Base-by-base conservation (phyloP, 2,113 vertebrate species). In the Lasiurus borealis region DNA sequence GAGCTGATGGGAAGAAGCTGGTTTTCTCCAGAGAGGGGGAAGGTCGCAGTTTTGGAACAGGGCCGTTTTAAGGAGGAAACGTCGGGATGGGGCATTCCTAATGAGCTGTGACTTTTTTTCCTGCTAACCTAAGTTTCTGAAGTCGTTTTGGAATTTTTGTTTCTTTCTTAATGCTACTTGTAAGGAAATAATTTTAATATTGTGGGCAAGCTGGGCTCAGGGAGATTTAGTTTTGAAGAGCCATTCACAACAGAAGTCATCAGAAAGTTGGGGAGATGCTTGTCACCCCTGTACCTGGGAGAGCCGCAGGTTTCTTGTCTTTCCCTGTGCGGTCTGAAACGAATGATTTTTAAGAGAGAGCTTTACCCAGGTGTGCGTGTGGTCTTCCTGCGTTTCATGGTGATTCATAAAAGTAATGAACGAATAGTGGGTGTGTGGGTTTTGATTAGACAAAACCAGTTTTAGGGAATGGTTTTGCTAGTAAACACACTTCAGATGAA, bases 361-460 rank as follows among this genome's bases (percentile, higher is more conserved):
- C 25, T 83, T 85, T 64, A 25, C 23, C 88, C 57, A 78, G 0
- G 72, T 77, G 25, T 34, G 31, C 40, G 69, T 34, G 31, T 36
- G 66, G 85, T 64, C 6, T 2, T 23, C 77, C 92, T 95, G 18
- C 29, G 93, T 31, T 94, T 77, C 76, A 25, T 68, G 48, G 54
- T 95, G 83, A 89, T 88, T 78, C 90, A 72, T 85, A 93, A 85
- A 89, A 95, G 86, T 71, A 96, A 75, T 93, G 97, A 73, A 82
- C 66, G 12, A 89, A 90, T 80, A 9, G 16, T 88, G 66, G 46
- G 52, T 90, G 95, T 93, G 57, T 75, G 69, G 88, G 86, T 91
- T 97, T 98, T 98, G 88, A 81, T 96, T 97, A 96, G 88, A n/a
- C 82, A 76, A 78, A 93, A 66, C 69, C 92, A 93, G 87, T 92